A percentile compares a stretch with the other conserved stretches of the same genome.
These are phyloP conservation scores for Mimumesa dahlbomi DNA, from an alignment of 2,888 invertebrate genomes.

Conservation along the genomic window DNA sequence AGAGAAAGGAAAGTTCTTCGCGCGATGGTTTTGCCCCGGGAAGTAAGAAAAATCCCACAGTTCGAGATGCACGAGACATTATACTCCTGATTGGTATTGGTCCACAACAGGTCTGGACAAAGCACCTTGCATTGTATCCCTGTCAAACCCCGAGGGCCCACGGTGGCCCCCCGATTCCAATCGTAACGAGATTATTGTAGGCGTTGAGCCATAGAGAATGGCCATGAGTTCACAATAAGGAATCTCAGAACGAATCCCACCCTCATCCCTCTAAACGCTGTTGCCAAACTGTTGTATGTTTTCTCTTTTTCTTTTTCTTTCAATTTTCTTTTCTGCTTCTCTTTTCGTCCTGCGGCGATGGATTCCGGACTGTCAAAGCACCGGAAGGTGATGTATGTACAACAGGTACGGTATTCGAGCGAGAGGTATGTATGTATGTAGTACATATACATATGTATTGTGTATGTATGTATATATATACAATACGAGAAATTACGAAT, in stretches of 20 bases:
- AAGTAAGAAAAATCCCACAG: slow-evolving; percentile 66
- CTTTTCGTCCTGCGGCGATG: slow-evolving; percentile 6
- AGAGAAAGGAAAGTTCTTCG: slow-evolving; percentile 45
- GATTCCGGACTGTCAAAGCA: slow-evolving; percentile 58
- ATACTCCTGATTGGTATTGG: slow-evolving; percentile 54
- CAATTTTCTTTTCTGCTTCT: slow-evolving; percentile 10
- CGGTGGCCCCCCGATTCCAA: slow-evolving; percentile 63
- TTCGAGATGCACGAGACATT: slow-evolving; percentile 56
- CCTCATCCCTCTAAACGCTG: slow-evolving; percentile 47
- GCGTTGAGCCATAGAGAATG: slow-evolving; percentile 75
- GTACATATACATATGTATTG: no score
- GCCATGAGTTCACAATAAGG: slow-evolving; percentile 57
- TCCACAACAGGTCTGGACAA: slow-evolving; percentile 66
- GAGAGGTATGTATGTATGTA: no score
- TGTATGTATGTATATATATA: no score
- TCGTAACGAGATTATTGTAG: slow-evolving; percentile 79
- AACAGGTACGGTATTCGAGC: slow-evolving; percentile 12
- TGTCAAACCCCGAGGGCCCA: slow-evolving; percentile 70
- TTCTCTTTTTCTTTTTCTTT: slow-evolving; percentile 32
- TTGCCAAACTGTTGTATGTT: slow-evolving; percentile 61
- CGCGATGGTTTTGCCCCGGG: slow-evolving; percentile 49
- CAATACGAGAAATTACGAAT: slow-evolving; percentile 17
- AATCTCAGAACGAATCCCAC: slow-evolving; percentile 49
- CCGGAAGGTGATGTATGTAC: slow-evolving; percentile 56
- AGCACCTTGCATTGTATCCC: slow-evolving; percentile 77